phyloP scores from a whole-genome alignment of 2,888 invertebrate genomes.

The Pharmacophagus antenor region DNA sequence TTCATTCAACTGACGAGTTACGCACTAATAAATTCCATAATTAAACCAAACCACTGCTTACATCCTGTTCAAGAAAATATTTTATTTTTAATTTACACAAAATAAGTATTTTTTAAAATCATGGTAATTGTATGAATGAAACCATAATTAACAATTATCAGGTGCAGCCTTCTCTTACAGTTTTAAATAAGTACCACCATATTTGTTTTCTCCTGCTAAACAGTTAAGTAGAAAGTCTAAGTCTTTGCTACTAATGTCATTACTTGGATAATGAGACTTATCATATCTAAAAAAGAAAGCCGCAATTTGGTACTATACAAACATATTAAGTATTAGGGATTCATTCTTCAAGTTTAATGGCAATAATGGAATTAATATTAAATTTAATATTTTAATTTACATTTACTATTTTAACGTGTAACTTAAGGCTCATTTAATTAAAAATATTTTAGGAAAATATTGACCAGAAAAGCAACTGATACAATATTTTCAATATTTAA shows the following conservation, averaged over 20 bases:
- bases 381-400: too few relatives aligned
- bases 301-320: not conserved
- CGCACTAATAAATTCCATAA: conserved; percentile 45
- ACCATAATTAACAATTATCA: not conserved
- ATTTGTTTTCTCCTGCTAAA: not conserved
- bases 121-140: not conserved
- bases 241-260: not conserved
- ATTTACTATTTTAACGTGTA: too few relatives aligned
- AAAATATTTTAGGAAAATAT: too few relatives aligned
- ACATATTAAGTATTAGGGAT: not conserved
- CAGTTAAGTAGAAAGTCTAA: too few relatives aligned
- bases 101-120: not conserved
- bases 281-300: not conserved
- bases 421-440: too few relatives aligned
- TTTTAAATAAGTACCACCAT: not conserved
- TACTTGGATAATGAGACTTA: not conserved
- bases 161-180: not conserved
- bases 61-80: not conserved
- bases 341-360: too few relatives aligned
- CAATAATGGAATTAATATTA: too few relatives aligned
- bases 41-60: conserved; percentile 3
- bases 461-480: too few relatives aligned
- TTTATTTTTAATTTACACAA: not conserved
- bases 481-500: too few relatives aligned
- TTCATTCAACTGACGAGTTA: conserved; percentile 74